Evolutionary conservation across 2,888 invertebrate genomes (phyloP), one percentile per base, ranked within the genome.

Genomic region (Dryococelus australis): DNA sequence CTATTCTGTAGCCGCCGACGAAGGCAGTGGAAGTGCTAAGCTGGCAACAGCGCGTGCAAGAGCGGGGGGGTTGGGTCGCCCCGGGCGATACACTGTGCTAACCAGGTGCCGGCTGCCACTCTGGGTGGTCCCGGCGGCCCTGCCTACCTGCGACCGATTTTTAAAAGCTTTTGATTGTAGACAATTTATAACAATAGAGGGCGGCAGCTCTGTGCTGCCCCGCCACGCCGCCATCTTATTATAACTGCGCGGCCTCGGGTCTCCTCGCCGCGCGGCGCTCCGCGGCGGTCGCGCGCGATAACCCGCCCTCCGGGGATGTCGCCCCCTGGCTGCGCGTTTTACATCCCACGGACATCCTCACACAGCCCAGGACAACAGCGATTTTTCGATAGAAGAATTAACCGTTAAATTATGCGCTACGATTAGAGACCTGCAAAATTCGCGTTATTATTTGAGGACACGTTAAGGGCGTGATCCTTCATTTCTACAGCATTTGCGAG

Each of bases 111-210:
- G 24, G 65, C 65, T 20, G n/a, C 24, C 65, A n/a, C 24, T 65
- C 65, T 65, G 65, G 65, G 65, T 65, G 65, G 65, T 65, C 65
- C 65, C 65, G 8, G 24, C 65, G 13, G n/a, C 65, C 65, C 65
- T 65, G 65, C n/a, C 65, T 65, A 65, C 65, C 65, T 65, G 65
- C 65, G 65, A 65, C 65, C 65, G 65, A 8, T 65, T 65, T 65
- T 65, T 65, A 65, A 65, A 65, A 65, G 65, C 65, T 65, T 65
- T 65, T 65, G 65, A 65, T 65, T 65, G 65, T 65, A 65, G 65
- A 65, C 65, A 65, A 65, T 65, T 65, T 65, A 65, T 65, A 65
- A 65, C 65, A 65, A 65, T 65, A 65, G 65, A n/a, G n/a, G 65
- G 65, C 65, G 65, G 65, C 65, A n/a, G 65, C 13, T 65, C 65